Base-by-base conservation (phyloP, 1,140 invertebrate species). In the Apis cerana region DNA sequence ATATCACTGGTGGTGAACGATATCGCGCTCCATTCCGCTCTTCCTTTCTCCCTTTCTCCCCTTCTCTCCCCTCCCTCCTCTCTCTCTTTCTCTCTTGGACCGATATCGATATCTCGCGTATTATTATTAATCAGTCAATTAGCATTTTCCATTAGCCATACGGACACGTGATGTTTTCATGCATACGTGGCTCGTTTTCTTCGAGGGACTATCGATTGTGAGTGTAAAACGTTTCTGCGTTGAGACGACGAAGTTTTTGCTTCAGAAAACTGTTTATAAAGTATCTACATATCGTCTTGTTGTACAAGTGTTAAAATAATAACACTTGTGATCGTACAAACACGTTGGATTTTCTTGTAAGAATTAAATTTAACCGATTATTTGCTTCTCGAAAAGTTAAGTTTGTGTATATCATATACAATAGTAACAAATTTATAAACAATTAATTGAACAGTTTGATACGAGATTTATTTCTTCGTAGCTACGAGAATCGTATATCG, bases 81-180 rank as follows among this genome's bases (percentile, higher is more conserved):
- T 62, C 75, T 87, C 13, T 15, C 1, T 62, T 2, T 48, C 54
- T 71, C 82, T 79, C 75, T 79, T 43, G 43, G 52, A 65, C 48
- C 21, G 74, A 76, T 62, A 80, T n/a, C 56, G 78, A 67, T 81
- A 76, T 71, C 68, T 54, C 59, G 74, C 62, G 43, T 76, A 81
- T 88, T 85, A 72, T 72, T 80, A 89, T 85, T 88, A 89, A 89
- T 65, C 81, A 83, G 74, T 77, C 86, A 89, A 89, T 89, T 89
- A 88, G 78, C 64, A 56, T 67, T 86, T 89, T 82, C 84, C 76
- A 84, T 86, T 78, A 84, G 27, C 19, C 11, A 8, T 23, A 1
- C 15, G 23, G 43, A 1, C 15, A 61, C 43, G 56, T n/a, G 64
- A 77, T 15, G 59, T 75, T 76, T 86, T 33, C 21, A 21, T 23